Evolutionary conservation across 2,888 invertebrate genomes (phyloP), one percentile per base, ranked within the genome.

Genomic region (Hemistola chrysoprasaria): DNA sequence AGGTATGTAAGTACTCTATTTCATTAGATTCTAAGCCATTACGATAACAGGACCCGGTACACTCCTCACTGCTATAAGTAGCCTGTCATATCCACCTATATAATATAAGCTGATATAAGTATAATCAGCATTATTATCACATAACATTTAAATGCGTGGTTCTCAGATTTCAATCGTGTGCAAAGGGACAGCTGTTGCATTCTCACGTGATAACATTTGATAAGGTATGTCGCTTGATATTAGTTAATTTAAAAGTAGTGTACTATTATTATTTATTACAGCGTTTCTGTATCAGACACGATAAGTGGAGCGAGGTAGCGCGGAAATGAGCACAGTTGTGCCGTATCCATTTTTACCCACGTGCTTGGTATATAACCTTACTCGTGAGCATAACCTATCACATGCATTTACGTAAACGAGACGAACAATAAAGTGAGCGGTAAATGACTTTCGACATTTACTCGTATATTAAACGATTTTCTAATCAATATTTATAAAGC

Each of bases 201-300:
- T 29, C 11, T 28, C 40, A 40, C 11, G n/a, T 11, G 6, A 27
- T 33, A n/a, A 16, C 7, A 23, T 20, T 40, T 22, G 11, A 24
- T 40, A 8, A 33, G n/a, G n/a, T 8, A 49, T 52, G 38, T 58
- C 49, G 47, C 56, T 52, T 57, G 47, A 54, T 62, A 65, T 65
- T 63, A 48, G 53, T 56, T 57, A 56, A 65, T 58, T 58, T 55
- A 61, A 49, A 56, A 56, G n/a, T n/a, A 16, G 3, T 2, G 4
- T 16, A 16, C 4, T 16, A 16, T 16, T 3, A 16, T 3, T 16
- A 4, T 4, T 2, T 16, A 16, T 16, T 16, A 16, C 16, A 16
- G 16, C 4, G 4, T 16, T n/a, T n/a, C n/a, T n/a, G 3, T 16
- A 16, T 16, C 16, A 16, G 16, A 3, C 4, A 16, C 50, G 55